These are phyloP conservation scores for Tetraodon nigroviridis DNA, from an alignment of 2,113 vertebrate species.

Conservation along the genomic window DNA sequence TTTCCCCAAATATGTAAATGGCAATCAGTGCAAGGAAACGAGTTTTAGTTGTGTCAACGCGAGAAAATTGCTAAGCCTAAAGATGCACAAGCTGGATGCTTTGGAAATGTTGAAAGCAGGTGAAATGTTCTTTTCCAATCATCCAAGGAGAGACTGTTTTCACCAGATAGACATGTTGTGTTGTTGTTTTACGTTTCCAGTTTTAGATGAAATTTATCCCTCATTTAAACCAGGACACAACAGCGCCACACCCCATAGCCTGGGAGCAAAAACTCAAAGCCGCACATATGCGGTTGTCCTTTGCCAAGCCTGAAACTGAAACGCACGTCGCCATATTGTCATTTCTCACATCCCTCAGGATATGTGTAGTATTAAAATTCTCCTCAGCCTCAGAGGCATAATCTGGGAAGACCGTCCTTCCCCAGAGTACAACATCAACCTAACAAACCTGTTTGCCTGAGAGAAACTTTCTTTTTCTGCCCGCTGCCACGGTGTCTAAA, in stretches of 20 bases:
- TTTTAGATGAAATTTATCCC: neutral
- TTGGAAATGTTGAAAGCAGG: constrained; percentile 12
- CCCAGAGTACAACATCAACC: constrained; percentile 63
- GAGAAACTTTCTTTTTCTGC: constrained; percentile 70
- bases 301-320: constrained; percentile 17
- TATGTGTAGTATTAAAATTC: constrained; percentile 57
- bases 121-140: neutral
- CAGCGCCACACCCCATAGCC: constrained; percentile 4
- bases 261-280: constrained; percentile 27
- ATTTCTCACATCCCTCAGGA: constrained; percentile 6
- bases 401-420: constrained; percentile 64
- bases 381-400: constrained; percentile 54
- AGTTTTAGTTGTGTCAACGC: constrained; percentile 54
- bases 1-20: constrained; percentile 76
- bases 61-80: constrained; percentile 59
- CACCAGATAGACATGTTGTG: constrained; percentile 9
- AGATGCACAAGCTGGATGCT: constrained; percentile 34
- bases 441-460: constrained; percentile 73
- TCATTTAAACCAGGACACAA: constrained; percentile 4
- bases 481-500: constrained; percentile 70
- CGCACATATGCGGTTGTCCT: constrained; percentile 19
- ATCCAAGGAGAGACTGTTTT: constrained; percentile 14
- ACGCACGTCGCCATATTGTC: constrained; percentile 8
- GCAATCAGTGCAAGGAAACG: constrained; percentile 70
- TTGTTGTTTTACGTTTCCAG: neutral